Base-by-base conservation (phyloP, 2,113 vertebrate genomes). In the Microcebus griseorufus region DNA sequence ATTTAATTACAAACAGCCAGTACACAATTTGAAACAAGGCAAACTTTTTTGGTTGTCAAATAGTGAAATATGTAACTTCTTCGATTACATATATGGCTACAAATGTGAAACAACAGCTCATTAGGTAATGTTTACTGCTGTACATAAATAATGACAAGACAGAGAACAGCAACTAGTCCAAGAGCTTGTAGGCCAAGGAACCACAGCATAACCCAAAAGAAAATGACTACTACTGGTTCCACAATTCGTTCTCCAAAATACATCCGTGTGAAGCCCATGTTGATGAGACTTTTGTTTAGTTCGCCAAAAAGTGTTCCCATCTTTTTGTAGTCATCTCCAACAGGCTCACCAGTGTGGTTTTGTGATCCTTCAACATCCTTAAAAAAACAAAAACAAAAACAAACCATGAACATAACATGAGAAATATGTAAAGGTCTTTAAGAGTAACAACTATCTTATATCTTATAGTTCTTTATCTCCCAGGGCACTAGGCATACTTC, bases 71-170 rank as follows among this genome's bases (percentile, higher is more conserved):
- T 48, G 45, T 62, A 97, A 97, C 97, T 97, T 95, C 96, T 95
- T 81, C 89, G 83, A 64, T 95, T 85, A 96, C 5, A 70, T 58
- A 90, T 53, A 94, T 97, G 48, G 80, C 80, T 96, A 92, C 94
- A 98, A 72, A 95, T 18, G 32, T 84, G 79, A 95, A 87, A 65
- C 16, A 25, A 89, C 65, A n/a, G 69, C 42, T 95, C 79, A 95
- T 55, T 64, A 18, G 7, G 62, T 48, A 83, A 60, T 85, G 96
- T 89, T 99, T 98, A 99, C 97, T 99, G 99, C 95, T 99, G 99
- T 88, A 99, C 99, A 98, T 99, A 99, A 99, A 99, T 99, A 98
- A 99, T 99, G 96, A 99, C 99, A 97, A 99, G 99, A 98, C 99
- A 99, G 95, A 99, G 98, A 94, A 99, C 99, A 97, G 99, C 99